Evolutionary conservation across 2,888 invertebrate genomes (phyloP).

Genomic region (Andrena camellia): DNA sequence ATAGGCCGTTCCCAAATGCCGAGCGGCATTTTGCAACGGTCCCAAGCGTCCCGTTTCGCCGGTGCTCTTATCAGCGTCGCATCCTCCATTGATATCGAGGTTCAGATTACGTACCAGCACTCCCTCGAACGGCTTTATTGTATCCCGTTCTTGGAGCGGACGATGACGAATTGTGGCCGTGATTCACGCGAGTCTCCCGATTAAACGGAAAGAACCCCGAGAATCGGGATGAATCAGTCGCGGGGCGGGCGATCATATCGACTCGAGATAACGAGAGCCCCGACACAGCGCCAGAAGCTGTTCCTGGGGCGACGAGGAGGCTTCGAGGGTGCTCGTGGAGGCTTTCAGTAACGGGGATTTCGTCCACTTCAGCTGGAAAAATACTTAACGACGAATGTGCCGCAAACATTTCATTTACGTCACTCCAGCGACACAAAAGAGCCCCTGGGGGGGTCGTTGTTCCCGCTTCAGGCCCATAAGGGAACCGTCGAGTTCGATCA

Average conservation of each 20-base stretch:
- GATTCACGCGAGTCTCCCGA: constrained; percentile 55
- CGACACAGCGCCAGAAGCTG: constrained; percentile 28
- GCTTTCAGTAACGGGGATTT: constrained; percentile 42
- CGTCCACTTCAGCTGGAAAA: constrained; percentile 34
- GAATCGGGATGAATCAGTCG: constrained; percentile 55
- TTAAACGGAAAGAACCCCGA: constrained; percentile 43
- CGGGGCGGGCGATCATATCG: constrained; percentile 31
- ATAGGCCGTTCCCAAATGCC: too few species aligned
- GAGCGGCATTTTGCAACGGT: too few species aligned
- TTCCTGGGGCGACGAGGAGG: constrained; percentile 11
- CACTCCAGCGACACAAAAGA: constrained; percentile 2
- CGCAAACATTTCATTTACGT: constrained; percentile 26
- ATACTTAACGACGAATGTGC: constrained; percentile 34
- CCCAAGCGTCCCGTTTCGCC: neutral
- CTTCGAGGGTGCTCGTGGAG: constrained; percentile 28
- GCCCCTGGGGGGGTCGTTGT: neutral
- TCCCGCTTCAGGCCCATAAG: neutral
- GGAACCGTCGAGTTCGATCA: neutral
- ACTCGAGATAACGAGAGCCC: constrained; percentile 62
- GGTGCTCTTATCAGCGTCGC: constrained; percentile 53
- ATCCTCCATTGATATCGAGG: constrained; percentile 63
- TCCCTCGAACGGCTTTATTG: too few species aligned
- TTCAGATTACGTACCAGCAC: constrained; percentile 41
- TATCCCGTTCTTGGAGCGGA: too few species aligned
- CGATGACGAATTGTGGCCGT: constrained; percentile 43